Evolutionary conservation across 2,113 vertebrate genomes (phyloP).

Genomic region (Pipa parva): DNA sequence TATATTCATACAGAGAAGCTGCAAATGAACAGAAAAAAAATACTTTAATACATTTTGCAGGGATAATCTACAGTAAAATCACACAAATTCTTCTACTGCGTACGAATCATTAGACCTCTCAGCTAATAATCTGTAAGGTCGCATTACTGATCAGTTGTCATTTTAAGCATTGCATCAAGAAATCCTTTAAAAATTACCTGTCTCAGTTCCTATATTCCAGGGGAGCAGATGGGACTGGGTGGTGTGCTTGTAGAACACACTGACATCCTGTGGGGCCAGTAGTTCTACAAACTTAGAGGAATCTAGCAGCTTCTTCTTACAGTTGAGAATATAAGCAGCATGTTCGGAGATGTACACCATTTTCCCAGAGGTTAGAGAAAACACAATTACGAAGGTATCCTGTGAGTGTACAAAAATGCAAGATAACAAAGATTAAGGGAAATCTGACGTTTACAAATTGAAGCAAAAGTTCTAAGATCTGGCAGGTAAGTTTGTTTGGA

Average conservation of each 20-base stretch:
- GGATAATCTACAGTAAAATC: no score
- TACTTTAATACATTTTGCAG: no score
- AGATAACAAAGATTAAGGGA: not conserved
- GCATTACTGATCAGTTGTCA: no score
- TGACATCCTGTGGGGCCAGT: slow-evolving; percentile 79
- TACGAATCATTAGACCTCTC: no score
- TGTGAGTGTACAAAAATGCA: slow-evolving; percentile 50
- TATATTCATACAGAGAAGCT: slow-evolving; percentile 64
- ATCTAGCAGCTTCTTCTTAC: slow-evolving; percentile 71
- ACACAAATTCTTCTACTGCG: no score
- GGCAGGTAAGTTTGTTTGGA: no score
- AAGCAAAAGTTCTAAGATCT: no score
- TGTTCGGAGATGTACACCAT: slow-evolving; percentile 79
- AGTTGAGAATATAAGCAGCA: slow-evolving; percentile 72
- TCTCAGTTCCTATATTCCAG: slow-evolving; percentile 64
- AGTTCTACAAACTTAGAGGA: slow-evolving; percentile 79
- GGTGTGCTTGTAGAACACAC: slow-evolving; percentile 76
- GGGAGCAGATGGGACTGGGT: slow-evolving; percentile 73
- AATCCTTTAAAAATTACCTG: slow-evolving; percentile 50
- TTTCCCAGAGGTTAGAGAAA: slow-evolving; percentile 76
- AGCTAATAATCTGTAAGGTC: no score
- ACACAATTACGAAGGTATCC: slow-evolving; percentile 81
- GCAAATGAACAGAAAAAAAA: slow-evolving; percentile 42
- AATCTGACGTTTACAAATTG: no score
- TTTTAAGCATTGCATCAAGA: no score